Conservation (phyloP, 2,113 vertebrate species). For the Pavo muticus region DNA sequence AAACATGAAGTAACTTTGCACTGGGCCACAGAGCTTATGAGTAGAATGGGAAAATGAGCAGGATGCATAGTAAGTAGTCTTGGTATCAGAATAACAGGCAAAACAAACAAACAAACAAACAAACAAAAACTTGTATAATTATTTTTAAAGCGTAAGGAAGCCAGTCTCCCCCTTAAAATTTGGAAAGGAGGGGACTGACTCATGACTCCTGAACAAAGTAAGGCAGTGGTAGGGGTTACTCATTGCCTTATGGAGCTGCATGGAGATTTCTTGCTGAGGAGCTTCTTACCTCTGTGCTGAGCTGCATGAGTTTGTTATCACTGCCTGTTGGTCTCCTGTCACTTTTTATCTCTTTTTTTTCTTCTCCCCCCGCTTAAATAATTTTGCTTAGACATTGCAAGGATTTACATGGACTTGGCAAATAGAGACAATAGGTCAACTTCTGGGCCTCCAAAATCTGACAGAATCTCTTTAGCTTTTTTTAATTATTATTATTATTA, state of each 20-base stretch:
- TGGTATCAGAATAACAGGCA: not conserved
- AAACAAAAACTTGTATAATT: not conserved
- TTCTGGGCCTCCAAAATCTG: not conserved
- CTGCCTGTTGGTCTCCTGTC: not conserved
- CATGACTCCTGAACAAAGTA: constrained; percentile 5
- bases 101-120: not conserved
- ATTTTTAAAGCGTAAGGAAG: constrained; percentile 28
- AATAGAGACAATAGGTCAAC: not conserved
- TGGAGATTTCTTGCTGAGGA: not conserved
- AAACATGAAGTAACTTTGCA: not conserved
- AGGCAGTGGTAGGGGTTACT: not conserved
- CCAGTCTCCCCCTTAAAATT: not conserved
- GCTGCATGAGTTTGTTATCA: not conserved
- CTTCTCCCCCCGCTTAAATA: not conserved
- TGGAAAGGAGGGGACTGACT: constrained; percentile 12
- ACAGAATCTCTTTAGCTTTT: not conserved
- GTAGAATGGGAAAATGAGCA: not conserved
- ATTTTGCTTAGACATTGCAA: not conserved
- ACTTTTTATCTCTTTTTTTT: not conserved
- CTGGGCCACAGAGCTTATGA: not conserved
- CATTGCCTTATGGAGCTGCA: not conserved
- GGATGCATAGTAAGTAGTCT: not conserved
- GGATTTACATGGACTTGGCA: not conserved
- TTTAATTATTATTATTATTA: too few relatives aligned
- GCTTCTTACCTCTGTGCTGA: constrained; percentile 25